These are phyloP conservation scores for Mobula birostris DNA, from an alignment of 2,113 vertebrate species.

Conservation along the genomic window DNA sequence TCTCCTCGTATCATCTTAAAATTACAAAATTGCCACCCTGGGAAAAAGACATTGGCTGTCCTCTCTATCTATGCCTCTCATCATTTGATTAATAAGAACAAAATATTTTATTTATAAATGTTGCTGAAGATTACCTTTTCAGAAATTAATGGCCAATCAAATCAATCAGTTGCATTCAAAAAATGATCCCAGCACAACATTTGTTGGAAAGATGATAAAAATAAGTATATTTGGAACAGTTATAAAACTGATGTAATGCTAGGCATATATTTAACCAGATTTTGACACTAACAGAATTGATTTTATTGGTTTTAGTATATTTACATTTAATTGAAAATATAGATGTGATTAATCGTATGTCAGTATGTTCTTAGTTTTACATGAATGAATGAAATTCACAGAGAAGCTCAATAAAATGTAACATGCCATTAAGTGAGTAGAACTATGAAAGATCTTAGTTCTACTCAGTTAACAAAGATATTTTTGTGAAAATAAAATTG, in stretches of 20 bases:
- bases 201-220: background rate
- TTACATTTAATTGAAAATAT: conserved; percentile 2
- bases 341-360: background rate
- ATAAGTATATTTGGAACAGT: background rate
- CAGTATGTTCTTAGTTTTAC: background rate
- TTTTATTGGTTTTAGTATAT: background rate
- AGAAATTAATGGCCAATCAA: background rate
- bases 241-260: background rate
- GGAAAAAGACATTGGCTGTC: too few relatives aligned
- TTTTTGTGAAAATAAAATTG: background rate
- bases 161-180: background rate
- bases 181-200: background rate
- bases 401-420: background rate
- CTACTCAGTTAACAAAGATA: too few relatives aligned
- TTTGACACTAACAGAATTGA: background rate
- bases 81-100: background rate
- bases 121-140: background rate
- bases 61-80: too few relatives aligned
- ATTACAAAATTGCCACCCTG: too few relatives aligned
- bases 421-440: too few relatives aligned
- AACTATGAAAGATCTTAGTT: background rate
- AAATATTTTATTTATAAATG: background rate
- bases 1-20: too few relatives aligned
- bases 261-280: background rate
- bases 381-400: background rate